These are phyloP conservation scores for Campoletis sonorensis DNA, from an alignment of 1,140 invertebrate genomes.

Conservation along the genomic window DNA sequence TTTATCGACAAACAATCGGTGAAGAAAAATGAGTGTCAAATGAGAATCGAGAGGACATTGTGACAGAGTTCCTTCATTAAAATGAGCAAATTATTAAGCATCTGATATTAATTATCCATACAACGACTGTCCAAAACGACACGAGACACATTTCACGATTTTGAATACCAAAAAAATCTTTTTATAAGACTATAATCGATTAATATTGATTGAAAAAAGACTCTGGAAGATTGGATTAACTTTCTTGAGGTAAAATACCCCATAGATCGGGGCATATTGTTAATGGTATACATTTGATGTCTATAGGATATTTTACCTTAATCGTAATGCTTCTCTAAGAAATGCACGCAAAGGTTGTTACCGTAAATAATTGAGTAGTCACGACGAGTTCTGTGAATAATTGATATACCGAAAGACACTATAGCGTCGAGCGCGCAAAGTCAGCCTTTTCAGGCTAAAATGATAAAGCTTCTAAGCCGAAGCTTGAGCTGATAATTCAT, in stretches of 20 bases:
- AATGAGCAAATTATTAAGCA: slow-evolving; percentile 24
- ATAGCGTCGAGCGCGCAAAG: slow-evolving; percentile 14
- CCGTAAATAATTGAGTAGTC: slow-evolving; percentile 1
- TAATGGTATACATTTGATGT: not conserved
- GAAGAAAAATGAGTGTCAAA: not conserved
- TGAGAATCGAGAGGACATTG: slow-evolving; percentile 3
- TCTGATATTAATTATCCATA: not conserved
- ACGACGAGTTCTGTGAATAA: slow-evolving; percentile 29
- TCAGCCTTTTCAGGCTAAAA: slow-evolving; percentile 16
- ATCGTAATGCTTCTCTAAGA: not conserved
- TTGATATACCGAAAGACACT: slow-evolving; percentile 2
- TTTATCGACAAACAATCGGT: slow-evolving; percentile 3
- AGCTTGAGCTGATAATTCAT: slow-evolving; percentile 25
- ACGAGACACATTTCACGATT: not conserved
- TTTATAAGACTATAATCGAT: too few species aligned
- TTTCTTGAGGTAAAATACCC: not conserved
- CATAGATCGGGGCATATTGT: not conserved
- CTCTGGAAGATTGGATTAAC: too few species aligned
- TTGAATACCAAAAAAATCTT: too few species aligned
- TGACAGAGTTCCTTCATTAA: not conserved
- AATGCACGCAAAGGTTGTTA: slow-evolving; percentile 26
- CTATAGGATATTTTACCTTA: slow-evolving; percentile 11
- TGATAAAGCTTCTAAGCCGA: not conserved
- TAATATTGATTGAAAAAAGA: too few species aligned
- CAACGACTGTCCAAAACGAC: not conserved